A percentile compares a stretch with the other conserved stretches of the same genome.
phyloP scores from a whole-genome alignment of 2,888 invertebrate species.

The Disparrhopalites patrizii region DNA sequence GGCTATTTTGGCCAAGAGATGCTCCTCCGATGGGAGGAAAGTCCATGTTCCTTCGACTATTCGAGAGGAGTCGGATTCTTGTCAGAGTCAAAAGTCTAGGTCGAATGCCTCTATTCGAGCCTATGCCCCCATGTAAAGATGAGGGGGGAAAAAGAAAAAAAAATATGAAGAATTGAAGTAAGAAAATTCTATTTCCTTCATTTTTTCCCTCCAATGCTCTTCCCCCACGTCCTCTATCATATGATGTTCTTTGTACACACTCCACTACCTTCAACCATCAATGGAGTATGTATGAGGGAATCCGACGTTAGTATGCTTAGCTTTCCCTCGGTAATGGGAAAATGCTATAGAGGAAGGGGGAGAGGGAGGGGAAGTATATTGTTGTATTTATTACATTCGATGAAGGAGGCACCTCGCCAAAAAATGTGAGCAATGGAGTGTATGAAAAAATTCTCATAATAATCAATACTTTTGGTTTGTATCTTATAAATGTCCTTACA shows the following conservation, averaged over 20 bases:
- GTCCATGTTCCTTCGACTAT: conserved; percentile 47
- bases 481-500: too few relatives aligned
- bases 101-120: conserved; percentile 35
- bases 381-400: too few relatives aligned
- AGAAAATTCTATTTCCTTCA: neutral
- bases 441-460: too few relatives aligned
- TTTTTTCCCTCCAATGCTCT: neutral
- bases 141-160: neutral
- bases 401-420: too few relatives aligned
- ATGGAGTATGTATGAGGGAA: neutral
- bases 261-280: too few relatives aligned
- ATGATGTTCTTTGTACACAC: too few relatives aligned
- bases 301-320: neutral
- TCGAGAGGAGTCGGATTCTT: conserved; percentile 46
- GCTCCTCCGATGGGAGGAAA: conserved; percentile 27
- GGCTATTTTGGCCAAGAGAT: conserved; percentile 29
- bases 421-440: too few relatives aligned
- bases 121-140: too few relatives aligned
- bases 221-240: too few relatives aligned
- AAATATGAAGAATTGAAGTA: neutral
- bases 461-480: too few relatives aligned
- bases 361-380: too few relatives aligned
- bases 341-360: neutral
- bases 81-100: conserved; percentile 40
- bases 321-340: neutral